Evolutionary conservation across 2,797 vertebrate species (phyloP).

Genomic region (Phoeniculus purpureus): DNA sequence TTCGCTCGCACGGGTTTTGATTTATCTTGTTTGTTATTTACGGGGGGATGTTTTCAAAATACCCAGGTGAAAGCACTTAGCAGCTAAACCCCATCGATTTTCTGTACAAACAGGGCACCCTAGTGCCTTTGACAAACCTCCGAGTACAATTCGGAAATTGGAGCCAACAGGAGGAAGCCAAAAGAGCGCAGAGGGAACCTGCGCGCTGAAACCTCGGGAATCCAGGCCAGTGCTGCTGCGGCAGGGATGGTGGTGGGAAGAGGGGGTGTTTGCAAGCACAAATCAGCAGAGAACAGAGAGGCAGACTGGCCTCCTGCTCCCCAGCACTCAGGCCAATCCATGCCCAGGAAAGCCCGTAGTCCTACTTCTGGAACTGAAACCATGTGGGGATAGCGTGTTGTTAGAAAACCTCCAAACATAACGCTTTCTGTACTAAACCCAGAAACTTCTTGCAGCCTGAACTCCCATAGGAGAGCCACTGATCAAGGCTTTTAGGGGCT

Average conservation of each 20-base stretch:
- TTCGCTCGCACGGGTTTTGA: not conserved
- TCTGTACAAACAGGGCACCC: conserved; percentile 30
- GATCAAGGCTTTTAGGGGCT: not conserved
- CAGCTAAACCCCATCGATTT: conserved; percentile 49
- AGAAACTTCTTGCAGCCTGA: not conserved
- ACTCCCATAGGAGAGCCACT: not conserved
- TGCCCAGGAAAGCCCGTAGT: not conserved
- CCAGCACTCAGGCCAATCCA: not conserved
- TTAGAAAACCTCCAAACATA: rapidly evolving
- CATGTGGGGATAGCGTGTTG: rapidly evolving
- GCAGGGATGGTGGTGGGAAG: rapidly evolving
- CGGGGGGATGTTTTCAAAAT: not conserved
- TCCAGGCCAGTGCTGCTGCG: rapidly evolving
- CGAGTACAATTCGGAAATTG: not conserved
- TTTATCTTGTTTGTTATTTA: not conserved
- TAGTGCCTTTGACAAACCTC: not conserved
- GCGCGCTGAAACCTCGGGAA: rapidly evolving
- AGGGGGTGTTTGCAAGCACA: not conserved
- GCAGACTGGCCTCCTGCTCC: not conserved
- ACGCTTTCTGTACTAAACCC: not conserved
- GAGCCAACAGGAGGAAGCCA: conserved; percentile 14
- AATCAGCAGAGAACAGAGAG: rapidly evolving
- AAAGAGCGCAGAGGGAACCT: not conserved
- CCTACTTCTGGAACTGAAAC: not conserved
- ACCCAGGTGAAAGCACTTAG: conserved; percentile 34